Percentiles rank a stretch among this genome's conserved stretches.
Conservation (phyloP, 1,140 invertebrate genomes). For the Zaprionus lachaisei region DNA sequence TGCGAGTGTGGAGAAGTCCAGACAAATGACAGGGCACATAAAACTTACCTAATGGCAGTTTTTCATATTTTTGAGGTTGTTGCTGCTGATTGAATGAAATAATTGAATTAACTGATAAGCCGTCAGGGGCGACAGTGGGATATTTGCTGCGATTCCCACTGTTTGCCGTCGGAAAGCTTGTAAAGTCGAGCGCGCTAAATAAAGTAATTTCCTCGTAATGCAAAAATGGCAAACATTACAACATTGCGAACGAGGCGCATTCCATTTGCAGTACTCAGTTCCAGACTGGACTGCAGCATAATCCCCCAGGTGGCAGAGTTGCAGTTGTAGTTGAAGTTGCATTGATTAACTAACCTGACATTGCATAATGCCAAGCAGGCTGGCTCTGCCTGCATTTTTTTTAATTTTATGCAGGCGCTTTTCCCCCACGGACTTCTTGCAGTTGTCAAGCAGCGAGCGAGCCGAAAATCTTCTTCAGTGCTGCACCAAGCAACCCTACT, state of each 20-base stretch:
- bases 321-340: constrained; percentile 51
- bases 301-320: constrained; percentile 60
- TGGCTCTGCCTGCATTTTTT: constrained; percentile 30
- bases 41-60: constrained; percentile 55
- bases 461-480: constrained; percentile 62
- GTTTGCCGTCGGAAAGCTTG: constrained; percentile 38
- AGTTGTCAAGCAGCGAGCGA: constrained; percentile 63
- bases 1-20: not conserved
- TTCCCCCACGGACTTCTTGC: constrained; percentile 63
- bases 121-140: constrained; percentile 34
- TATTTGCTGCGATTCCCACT: not conserved
- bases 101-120: constrained; percentile 75
- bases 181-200: constrained; percentile 50
- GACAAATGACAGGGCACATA: constrained; percentile 49
- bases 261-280: constrained; percentile 36
- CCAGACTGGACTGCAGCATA: constrained; percentile 37
- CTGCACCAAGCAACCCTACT: constrained; percentile 22
- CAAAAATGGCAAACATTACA: constrained; percentile 61
- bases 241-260: constrained; percentile 50
- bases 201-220: constrained; percentile 71
- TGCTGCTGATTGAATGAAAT: constrained; percentile 61
- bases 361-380: constrained; percentile 67
- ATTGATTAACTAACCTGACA: constrained; percentile 74
- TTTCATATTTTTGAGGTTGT: not conserved
- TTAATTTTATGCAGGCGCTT: constrained; percentile 54